Evolutionary conservation across 1,140 invertebrate species (phyloP), one percentile per base, ranked within the genome.

Genomic region (Trichoplusia ni): DNA sequence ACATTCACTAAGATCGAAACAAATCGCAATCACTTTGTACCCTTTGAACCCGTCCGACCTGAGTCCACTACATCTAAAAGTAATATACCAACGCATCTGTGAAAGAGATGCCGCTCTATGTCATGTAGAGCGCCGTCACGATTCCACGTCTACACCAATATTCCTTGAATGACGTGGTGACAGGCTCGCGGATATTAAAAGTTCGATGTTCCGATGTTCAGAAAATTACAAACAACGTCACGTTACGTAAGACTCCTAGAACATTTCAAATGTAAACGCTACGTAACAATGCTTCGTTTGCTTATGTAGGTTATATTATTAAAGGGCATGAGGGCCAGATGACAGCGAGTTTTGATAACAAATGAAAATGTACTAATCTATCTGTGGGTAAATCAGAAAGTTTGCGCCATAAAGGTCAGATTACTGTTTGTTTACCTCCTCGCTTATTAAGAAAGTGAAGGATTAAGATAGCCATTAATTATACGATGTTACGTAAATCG

Each of bases 321-420:
- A 58, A 58, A 58, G 54, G 54, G 54, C 54, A 58, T 25, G 35
- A 56, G 23, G 23, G 25, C 38, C 54, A 58, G 37, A 58, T 58
- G 54, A 44, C 38, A 58, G 25, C 37, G 35, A 14, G 25, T n/a
- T 44, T 29, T 58, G 25, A 31, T 58, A 58, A 58, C 18, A 21
- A 44, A 58, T 31, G 37, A 42, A 58, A 58, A 58, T 58, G 33
- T 44, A 44, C 16, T 58, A 51, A 56, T 38, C 21, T 56, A 56
- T 56, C 51, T 56, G 29, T 40, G 40, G 23, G 35, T 37, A 11
- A 16, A 29, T 44, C 38, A 58, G 37, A 58, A 58, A 58, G 54
- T 58, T 31, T 0, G 35, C 25, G 38, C 1, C 33, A 16, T 5
- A 58, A 58, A 29, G 37, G 54, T 44, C 19, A 42, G 13, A 29